Conservation (phyloP, 2,113 vertebrate genomes). For the Rhea americana region DNA sequence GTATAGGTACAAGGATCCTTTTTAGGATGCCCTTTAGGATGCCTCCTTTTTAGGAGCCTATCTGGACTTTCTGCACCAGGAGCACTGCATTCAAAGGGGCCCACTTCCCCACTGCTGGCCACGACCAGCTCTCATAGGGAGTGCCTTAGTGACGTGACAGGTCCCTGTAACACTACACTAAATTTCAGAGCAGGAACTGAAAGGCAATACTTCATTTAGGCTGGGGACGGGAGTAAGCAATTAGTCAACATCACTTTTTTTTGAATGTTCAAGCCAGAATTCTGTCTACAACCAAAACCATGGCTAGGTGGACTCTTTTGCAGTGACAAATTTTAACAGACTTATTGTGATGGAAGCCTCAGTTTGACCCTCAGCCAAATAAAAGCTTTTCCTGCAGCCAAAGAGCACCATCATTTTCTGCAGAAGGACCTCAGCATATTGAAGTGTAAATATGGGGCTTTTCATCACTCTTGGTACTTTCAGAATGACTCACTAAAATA, state of each 20-base stretch:
- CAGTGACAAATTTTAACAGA: not conserved
- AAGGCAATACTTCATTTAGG: not conserved
- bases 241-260: not conserved
- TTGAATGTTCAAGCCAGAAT: not conserved
- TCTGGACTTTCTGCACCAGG: not conserved
- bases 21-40: not conserved
- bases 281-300: not conserved
- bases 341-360: not conserved
- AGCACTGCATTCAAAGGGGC: not conserved
- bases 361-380: not conserved
- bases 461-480: not conserved
- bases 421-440: not conserved
- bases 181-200: not conserved
- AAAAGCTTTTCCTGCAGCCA: not conserved
- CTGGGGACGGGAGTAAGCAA: not conserved
- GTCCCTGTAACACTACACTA: not conserved
- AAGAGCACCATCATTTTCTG: not conserved
- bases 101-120: not conserved
- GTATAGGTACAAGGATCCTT: not conserved
- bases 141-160: fast-evolving
- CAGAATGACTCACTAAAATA: not conserved
- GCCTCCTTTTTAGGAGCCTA: no score
- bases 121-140: not conserved
- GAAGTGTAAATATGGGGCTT: not conserved
- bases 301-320: not conserved